Base-by-base conservation (phyloP, 2,113 vertebrate species). In the Peromyscus polionotus region DNA sequence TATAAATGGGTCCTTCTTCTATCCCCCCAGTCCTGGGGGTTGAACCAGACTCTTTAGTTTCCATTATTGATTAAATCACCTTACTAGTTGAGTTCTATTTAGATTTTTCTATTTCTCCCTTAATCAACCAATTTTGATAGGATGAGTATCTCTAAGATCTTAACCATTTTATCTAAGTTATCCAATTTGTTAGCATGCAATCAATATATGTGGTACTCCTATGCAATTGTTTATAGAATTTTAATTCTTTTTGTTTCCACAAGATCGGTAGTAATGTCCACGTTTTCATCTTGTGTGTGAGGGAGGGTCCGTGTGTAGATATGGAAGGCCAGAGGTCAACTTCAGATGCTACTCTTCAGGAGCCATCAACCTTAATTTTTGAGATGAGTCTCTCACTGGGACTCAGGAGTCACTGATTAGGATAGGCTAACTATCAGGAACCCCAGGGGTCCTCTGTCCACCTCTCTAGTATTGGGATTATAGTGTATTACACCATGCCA, bases 11-110 rank as follows among this genome's bases (percentile, higher is more conserved):
- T 16, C n/a, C 16, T 75, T 89, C 26, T 42, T 75, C n/a, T 31
- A 28, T 73, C 14, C 0, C 10, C 14, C 75, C 9, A n/a, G 70
- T 33, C 4, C 16, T 61, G 54, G 54, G n/a, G 54, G 61, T 36
- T n/a, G 45, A 87, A 31, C 65, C 45, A 31, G 5, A 65, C 42
- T 63, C 57, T 84, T 84, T 63, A 45, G 63, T 54, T 84, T 91
- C 86, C 57, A 24, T 80, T 65, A 59, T 26, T 84, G 28, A 91
- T 94, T 84, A 51, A 91, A 3, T 70, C 24, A 68, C 59, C 5
- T 97, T 88, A 72, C 51, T 67, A 91, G 75, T n/a, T 93, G 54
- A 93, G 42, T 45, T 88, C 36, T 93, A 54, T 63, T 95, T 20
- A 72, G 76, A 59, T 65, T 89, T 89, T 94, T 89, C 31, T 88